Evolutionary conservation across 2,113 vertebrate species (phyloP).

Genomic region (Bettongia penicillata): DNA sequence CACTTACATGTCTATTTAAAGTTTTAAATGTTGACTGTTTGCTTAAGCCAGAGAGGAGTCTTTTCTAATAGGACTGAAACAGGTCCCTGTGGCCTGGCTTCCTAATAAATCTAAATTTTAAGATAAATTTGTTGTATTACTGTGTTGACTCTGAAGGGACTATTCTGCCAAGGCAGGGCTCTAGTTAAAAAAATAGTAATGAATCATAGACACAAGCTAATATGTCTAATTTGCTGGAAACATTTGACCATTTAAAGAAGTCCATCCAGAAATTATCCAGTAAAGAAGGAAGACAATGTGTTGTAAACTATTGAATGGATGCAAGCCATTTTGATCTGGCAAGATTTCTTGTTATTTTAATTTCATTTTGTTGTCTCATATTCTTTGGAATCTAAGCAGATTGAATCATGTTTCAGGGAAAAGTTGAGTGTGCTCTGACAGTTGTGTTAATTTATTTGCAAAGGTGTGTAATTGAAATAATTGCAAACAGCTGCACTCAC

Average conservation of each 20-base stretch:
- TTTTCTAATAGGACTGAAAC: constrained; percentile 66
- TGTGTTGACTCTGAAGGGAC: constrained; percentile 40
- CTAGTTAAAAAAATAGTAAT: constrained; percentile 65
- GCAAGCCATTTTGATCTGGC: not conserved
- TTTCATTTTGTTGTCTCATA: not conserved
- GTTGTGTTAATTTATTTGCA: not conserved
- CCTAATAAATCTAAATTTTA: constrained; percentile 73
- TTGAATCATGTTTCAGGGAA: not conserved
- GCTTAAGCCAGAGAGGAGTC: not conserved
- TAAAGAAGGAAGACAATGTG: not conserved
- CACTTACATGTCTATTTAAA: constrained; percentile 67
- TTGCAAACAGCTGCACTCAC: not conserved
- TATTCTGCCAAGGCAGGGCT: constrained; percentile 45
- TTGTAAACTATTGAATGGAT: not conserved
- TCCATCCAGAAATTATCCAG: constrained; percentile 13
- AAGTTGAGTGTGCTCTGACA: not conserved
- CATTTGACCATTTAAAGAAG: constrained; percentile 46
- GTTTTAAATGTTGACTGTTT: constrained; percentile 30
- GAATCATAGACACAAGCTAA: constrained; percentile 63
- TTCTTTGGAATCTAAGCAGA: not conserved
- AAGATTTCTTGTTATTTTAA: not conserved
- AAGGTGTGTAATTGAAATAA: not conserved
- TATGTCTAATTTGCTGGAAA: constrained; percentile 68
- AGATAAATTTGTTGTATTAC: constrained; percentile 61
- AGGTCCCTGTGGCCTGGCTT: constrained; percentile 69